These are phyloP conservation scores for Alligator mississippiensis DNA, from an alignment of 2,113 vertebrate genomes.

Conservation along the genomic window DNA sequence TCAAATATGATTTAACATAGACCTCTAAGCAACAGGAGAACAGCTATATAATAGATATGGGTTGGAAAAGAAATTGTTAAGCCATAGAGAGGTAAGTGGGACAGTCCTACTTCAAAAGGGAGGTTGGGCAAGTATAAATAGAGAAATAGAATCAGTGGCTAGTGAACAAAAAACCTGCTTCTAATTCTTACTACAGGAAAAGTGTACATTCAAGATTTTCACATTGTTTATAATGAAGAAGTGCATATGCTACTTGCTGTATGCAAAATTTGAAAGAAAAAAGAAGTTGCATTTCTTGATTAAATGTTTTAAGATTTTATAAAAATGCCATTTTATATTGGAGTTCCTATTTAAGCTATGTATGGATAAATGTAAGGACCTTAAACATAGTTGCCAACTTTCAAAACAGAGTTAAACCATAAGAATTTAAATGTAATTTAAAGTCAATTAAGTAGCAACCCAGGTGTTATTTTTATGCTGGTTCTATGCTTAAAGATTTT, in stretches of 20 bases:
- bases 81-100: no score
- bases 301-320: neutral
- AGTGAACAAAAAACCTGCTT: neutral
- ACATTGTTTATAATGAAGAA: neutral
- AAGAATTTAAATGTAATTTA: neutral
- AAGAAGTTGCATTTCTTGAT: neutral
- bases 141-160: neutral
- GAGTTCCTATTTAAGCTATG: neutral
- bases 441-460: neutral
- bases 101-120: neutral
- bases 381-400: neutral
- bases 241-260: neutral
- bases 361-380: neutral
- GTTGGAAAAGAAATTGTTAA: no score
- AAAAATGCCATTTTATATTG: neutral
- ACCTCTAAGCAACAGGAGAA: no score
- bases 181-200: neutral
- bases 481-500: neutral
- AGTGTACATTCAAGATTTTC: neutral
- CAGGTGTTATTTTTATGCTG: neutral
- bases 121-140: neutral
- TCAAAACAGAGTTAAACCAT: neutral
- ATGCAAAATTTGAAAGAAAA: neutral
- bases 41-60: no score
- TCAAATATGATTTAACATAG: no score